Conservation (phyloP, 2,113 vertebrate genomes). For the Scophthalmus maximus region DNA sequence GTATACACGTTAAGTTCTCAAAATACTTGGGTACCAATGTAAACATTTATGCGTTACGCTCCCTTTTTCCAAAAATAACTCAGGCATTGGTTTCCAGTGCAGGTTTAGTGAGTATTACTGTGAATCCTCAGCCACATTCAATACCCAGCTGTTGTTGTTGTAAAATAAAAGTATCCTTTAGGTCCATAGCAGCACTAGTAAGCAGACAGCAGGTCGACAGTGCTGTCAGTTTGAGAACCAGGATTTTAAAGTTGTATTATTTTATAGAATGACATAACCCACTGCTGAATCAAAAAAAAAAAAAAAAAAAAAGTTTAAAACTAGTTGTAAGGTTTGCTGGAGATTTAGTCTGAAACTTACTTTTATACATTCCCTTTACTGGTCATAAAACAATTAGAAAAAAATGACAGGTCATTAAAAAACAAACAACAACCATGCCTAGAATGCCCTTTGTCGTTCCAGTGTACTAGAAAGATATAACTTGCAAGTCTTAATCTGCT, state of each 20-base stretch:
- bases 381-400: conserved; percentile 1
- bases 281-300: background rate
- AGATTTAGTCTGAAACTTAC: conserved; percentile 6
- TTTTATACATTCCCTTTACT: conserved; percentile 29
- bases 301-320: conserved; percentile 1
- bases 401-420: conserved; percentile 10
- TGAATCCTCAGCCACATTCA: conserved; percentile 32
- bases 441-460: background rate
- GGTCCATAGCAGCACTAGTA: conserved; percentile 67
- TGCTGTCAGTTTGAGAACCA: conserved; percentile 13
- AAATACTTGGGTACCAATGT: conserved; percentile 77
- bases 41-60: conserved; percentile 73
- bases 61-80: conserved; percentile 18
- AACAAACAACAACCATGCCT: background rate
- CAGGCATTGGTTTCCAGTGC: conserved; percentile 30
- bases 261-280: background rate
- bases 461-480: conserved; percentile 6
- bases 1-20: conserved; percentile 55
- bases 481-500: conserved; percentile 7
- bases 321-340: background rate
- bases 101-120: conserved; percentile 44
- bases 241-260: conserved; percentile 14
- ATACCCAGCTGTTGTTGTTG: conserved; percentile 11
- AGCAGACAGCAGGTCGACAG: conserved; percentile 15
- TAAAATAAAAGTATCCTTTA: conserved; percentile 41